phyloP scores from a whole-genome alignment of 2,797 vertebrate genomes.

The Neopelma chrysocephalum region DNA sequence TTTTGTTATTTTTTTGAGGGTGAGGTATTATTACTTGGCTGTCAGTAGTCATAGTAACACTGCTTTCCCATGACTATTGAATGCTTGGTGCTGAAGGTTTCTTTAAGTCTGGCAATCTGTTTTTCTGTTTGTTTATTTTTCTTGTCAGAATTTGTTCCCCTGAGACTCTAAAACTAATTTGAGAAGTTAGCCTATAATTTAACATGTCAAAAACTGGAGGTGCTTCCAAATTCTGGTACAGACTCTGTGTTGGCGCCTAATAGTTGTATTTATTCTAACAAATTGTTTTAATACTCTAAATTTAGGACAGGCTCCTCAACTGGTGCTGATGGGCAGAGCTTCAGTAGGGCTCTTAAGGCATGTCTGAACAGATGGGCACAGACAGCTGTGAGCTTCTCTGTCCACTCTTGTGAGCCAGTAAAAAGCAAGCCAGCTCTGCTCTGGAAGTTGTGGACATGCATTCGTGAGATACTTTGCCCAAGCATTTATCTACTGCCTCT shows the following conservation, averaged over 20 bases:
- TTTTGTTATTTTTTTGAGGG: background rate
- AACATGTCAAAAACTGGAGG: background rate
- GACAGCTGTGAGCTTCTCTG: background rate
- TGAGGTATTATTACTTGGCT: background rate
- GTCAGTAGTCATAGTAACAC: conserved; percentile 37
- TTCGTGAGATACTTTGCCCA: background rate
- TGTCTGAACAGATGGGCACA: background rate
- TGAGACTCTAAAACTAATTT: conserved; percentile 15
- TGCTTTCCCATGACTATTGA: background rate
- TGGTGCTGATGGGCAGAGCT: background rate
- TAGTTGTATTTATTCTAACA: conserved; percentile 10
- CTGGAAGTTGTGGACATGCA: background rate
- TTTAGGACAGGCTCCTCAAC: conserved; percentile 8
- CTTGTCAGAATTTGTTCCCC: background rate
- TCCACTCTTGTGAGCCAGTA: background rate
- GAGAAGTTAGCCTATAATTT: conserved; percentile 30
- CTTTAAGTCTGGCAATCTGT: background rate
- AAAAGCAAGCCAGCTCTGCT: background rate
- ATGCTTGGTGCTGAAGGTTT: background rate
- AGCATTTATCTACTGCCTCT: background rate
- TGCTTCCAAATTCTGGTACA: background rate
- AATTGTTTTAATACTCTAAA: conserved; percentile 23
- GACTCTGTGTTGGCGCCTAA: background rate
- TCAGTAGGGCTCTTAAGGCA: background rate
- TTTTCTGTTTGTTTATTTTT: conserved; percentile 29